Evolutionary conservation across 2,888 invertebrate genomes (phyloP), one percentile per base, ranked within the genome.

Genomic region (Eulithis prunata): DNA sequence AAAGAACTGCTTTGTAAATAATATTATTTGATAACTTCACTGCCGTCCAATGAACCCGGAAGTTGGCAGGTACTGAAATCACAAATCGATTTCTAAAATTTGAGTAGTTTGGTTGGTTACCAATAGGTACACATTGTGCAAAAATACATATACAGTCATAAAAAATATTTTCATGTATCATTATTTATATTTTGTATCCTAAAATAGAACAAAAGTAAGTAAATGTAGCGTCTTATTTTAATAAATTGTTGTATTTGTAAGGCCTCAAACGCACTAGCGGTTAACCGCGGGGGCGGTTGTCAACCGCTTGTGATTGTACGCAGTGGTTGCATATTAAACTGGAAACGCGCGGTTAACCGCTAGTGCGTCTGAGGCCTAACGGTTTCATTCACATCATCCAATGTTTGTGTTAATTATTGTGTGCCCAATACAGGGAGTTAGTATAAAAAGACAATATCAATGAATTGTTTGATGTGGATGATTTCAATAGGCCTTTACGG

Each of bases 321-420:
- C n/a, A n/a, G n/a, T n/a, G n/a, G n/a, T n/a, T n/a, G n/a, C n/a
- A n/a, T n/a, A n/a, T n/a, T n/a, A n/a, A n/a, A n/a, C n/a, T n/a
- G n/a, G n/a, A n/a, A n/a, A n/a, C n/a, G n/a, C n/a, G n/a, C n/a
- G n/a, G n/a, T n/a, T n/a, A n/a, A n/a, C n/a, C n/a, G n/a, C n/a
- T n/a, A n/a, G n/a, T n/a, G n/a, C n/a, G n/a, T n/a, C n/a, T n/a
- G n/a, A n/a, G n/a, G n/a, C n/a, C n/a, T n/a, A n/a, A 41, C 3
- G 14, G 28, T 32, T 36, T 51, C 52, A 52, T 46, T 57, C 57
- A 46, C 52, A 62, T 62, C 52, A 57, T 13, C 46, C 45, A 13
- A 57, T 14, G 10, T 32, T 11, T 36, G 43, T 47, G 64, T 64
- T 58, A 64, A 64, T 64, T 64, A 64, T 12, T 7, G 41, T 54